Evolutionary conservation across 2,888 invertebrate species (phyloP).

Genomic region (Venustoraphidia nigricollis): DNA sequence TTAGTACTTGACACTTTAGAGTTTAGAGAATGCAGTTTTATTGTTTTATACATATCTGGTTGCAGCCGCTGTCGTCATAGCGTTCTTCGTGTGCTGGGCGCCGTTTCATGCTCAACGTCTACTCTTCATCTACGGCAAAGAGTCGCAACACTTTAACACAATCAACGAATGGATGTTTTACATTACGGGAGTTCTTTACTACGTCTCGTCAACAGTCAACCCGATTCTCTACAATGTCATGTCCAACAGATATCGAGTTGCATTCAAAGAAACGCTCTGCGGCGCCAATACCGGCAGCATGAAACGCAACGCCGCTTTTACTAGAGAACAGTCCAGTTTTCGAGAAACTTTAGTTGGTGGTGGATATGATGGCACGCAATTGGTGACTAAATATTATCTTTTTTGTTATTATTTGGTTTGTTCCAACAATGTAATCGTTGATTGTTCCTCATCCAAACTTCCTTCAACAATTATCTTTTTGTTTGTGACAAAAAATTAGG

Average conservation of each 20-base stretch:
- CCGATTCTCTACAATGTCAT: slow-evolving; percentile 78
- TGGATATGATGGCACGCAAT: slow-evolving; percentile 3
- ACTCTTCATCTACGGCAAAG: slow-evolving; percentile 58
- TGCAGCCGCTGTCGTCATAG: slow-evolving; percentile 80
- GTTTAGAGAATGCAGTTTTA: not conserved
- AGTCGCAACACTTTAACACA: slow-evolving; percentile 38
- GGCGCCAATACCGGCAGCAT: slow-evolving; percentile 30
- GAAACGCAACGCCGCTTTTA: slow-evolving; percentile 31
- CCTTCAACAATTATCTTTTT: too few relatives aligned
- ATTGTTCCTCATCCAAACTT: too few relatives aligned
- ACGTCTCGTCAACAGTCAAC: slow-evolving; percentile 64
- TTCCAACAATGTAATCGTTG: too few relatives aligned
- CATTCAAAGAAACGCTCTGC: slow-evolving; percentile 61
- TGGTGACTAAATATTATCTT: not conserved
- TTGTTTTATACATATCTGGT: slow-evolving; percentile 4
- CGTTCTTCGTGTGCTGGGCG: slow-evolving; percentile 92
- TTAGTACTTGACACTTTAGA: not conserved
- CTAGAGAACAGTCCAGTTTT: slow-evolving; percentile 43
- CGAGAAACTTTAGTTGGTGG: slow-evolving; percentile 31
- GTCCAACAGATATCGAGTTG: slow-evolving; percentile 56
- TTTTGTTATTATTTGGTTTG: too few relatives aligned
- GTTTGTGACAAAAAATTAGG: too few relatives aligned
- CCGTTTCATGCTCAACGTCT: slow-evolving; percentile 89
- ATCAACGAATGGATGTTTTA: slow-evolving; percentile 69
- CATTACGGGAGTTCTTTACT: slow-evolving; percentile 67